These are phyloP conservation scores for Drosophila anceps DNA, from an alignment of 2,888 invertebrate genomes.

Conservation along the genomic window DNA sequence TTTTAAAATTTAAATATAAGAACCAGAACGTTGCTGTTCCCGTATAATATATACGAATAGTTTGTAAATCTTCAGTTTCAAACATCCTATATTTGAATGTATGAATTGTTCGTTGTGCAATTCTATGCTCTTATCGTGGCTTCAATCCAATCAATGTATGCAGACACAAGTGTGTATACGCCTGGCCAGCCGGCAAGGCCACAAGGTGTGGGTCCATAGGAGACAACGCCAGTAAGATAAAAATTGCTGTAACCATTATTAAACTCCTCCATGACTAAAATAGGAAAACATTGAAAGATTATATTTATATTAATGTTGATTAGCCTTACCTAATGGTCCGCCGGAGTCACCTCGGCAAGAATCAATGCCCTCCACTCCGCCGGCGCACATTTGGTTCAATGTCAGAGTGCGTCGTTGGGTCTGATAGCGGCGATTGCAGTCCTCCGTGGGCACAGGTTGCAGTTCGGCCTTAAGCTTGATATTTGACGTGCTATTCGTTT, in stretches of 20 bases:
- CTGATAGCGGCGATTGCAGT: slow-evolving; percentile 87
- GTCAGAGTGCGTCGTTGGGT: slow-evolving; percentile 85
- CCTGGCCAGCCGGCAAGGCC: slow-evolving; percentile 88
- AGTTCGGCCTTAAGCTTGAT: slow-evolving; percentile 87
- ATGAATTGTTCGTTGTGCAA: neutral
- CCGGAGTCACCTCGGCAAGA: slow-evolving; percentile 88
- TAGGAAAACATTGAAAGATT: neutral
- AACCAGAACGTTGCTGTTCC: neutral
- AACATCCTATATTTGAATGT: neutral
- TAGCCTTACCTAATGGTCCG: slow-evolving; percentile 85
- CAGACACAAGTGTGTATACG: slow-evolving; percentile 88
- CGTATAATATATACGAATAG: neutral
- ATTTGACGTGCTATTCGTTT: slow-evolving; percentile 86
- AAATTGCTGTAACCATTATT: slow-evolving; percentile 85
- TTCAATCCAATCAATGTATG: slow-evolving; percentile 87
- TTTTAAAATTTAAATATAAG: neutral
- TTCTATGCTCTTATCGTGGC: slow-evolving; percentile 76
- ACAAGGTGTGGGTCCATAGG: slow-evolving; percentile 88
- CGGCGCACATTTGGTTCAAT: slow-evolving; percentile 87
- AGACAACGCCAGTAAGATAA: slow-evolving; percentile 88
- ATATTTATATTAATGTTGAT: neutral
- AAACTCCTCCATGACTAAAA: slow-evolving; percentile 84
- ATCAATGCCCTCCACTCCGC: slow-evolving; percentile 87
- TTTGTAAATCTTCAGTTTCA: slow-evolving; percentile 8
- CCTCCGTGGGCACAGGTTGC: slow-evolving; percentile 84